Conservation (phyloP, 2,888 invertebrate genomes). For the Netelia inedita region DNA sequence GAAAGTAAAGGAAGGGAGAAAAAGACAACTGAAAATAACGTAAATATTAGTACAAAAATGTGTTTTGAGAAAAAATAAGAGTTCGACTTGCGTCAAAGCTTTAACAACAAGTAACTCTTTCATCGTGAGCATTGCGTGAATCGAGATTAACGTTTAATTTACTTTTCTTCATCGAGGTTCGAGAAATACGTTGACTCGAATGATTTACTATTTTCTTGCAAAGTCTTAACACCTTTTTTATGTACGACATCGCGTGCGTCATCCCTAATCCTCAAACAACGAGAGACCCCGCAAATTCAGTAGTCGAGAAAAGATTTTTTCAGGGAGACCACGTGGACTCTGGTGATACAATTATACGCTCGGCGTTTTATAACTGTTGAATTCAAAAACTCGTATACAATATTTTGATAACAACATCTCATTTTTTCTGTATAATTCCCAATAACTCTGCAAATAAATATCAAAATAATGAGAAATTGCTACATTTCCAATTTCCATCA, state of each 20-base stretch:
- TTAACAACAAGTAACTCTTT: constrained; percentile 24
- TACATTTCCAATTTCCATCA: too few relatives aligned
- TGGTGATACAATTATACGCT: background rate
- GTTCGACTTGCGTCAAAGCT: constrained; percentile 37
- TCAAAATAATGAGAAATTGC: too few relatives aligned
- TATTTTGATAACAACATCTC: too few relatives aligned
- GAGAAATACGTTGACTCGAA: constrained; percentile 16
- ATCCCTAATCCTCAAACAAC: constrained; percentile 36
- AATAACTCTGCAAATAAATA: too few relatives aligned
- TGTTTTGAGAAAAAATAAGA: constrained; percentile 9
- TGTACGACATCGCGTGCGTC: constrained; percentile 32
- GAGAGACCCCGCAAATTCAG: constrained; percentile 11
- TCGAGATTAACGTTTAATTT: constrained; percentile 50
- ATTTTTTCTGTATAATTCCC: too few relatives aligned
- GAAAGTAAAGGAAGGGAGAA: constrained; percentile 39
- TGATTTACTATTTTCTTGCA: constrained; percentile 42
- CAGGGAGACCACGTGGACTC: background rate
- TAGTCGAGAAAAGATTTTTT: background rate
- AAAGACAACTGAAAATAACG: constrained; percentile 48
- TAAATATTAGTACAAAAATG: constrained; percentile 26
- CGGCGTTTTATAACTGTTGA: too few relatives aligned
- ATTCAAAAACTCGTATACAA: too few relatives aligned
- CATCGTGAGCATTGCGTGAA: constrained; percentile 53
- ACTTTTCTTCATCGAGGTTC: constrained; percentile 21
- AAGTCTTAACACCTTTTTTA: constrained; percentile 1